phyloP scores from a whole-genome alignment of 2,113 vertebrate species.

The Chloebia gouldiae region DNA sequence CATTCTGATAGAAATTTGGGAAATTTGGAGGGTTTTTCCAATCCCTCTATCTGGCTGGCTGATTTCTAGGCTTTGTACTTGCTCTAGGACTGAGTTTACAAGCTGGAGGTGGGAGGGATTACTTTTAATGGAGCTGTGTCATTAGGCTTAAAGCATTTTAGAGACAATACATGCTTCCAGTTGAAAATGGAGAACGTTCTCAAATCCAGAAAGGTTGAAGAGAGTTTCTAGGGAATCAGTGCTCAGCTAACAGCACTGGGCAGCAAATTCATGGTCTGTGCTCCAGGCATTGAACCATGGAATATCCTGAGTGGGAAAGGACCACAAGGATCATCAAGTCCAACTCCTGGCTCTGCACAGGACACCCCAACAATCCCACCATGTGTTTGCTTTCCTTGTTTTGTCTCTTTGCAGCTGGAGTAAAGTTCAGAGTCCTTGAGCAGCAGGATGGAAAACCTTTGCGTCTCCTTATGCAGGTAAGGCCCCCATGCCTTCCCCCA shows the following conservation, averaged over 20 bases:
- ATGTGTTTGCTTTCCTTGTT: neutral
- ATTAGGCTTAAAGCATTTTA: neutral
- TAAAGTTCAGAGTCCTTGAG: conserved; percentile 90
- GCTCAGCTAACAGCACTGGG: neutral
- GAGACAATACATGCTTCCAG: neutral
- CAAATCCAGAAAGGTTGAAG: neutral
- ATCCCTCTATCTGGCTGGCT: neutral
- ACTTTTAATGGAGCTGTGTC: neutral
- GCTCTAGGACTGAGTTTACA: neutral
- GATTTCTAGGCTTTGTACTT: neutral
- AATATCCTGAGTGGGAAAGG: neutral
- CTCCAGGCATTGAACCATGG: neutral
- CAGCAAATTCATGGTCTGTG: neutral
- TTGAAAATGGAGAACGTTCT: neutral
- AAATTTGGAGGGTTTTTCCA: neutral
- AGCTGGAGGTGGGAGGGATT: neutral
- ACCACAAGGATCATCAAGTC: neutral
- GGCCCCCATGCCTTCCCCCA: neutral
- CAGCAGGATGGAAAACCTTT: conserved; percentile 84
- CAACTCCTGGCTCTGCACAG: neutral
- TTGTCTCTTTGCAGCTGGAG: conserved; percentile 81
- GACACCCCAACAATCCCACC: neutral
- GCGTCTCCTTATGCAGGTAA: conserved; percentile 94
- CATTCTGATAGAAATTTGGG: neutral
- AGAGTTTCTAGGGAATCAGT: neutral